Base-by-base conservation (phyloP, 2,888 invertebrate species). In the Leptogaster cylindrica region DNA sequence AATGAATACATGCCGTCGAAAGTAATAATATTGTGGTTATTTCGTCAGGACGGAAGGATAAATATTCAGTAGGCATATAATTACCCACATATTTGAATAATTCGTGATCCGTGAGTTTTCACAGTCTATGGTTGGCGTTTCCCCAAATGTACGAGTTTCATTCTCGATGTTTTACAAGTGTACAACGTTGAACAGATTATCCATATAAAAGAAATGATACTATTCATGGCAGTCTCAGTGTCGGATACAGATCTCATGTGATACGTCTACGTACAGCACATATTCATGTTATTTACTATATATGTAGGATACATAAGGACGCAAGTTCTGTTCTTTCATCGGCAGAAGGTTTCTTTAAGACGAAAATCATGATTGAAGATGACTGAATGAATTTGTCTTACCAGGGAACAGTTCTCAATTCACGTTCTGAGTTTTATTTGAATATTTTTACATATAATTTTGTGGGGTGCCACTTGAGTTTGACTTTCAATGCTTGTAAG, bases 331-430 rank as follows among this genome's bases (percentile, higher is more conserved):
- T n/a, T n/a, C n/a, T n/a, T n/a, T n/a, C n/a, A n/a, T n/a, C n/a
- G n/a, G n/a, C 36, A 46, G 20, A 46, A 46, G 46, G 46, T n/a
- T 48, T 25, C 48, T 23, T 3, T 48, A 25, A 48, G 48, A 16
- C n/a, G 25, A 12, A 23, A 6, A 27, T 27, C n/a, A 48, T 23
- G 25, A 23, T 48, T 25, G 48, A 48, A 48, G 48, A 25, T 48
- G 23, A 48, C 48, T 48, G 48, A 48, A 48, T 48, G 48, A 48
- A 25, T 48, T 48, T 48, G 23, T 48, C 23, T 25, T 25, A 23
- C 48, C 23, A 12, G 48, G 25, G 27, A 23, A 14, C 27, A n/a
- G 23, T 25, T 25, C 27, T 48, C 25, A 25, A 48, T 48, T 48
- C 25, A 48, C 27, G 48, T 48, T 16, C 25, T n/a, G 25, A 23